These are phyloP conservation scores for Microcaecilia unicolor DNA, from an alignment of 2,797 vertebrate genomes.

Conservation along the genomic window DNA sequence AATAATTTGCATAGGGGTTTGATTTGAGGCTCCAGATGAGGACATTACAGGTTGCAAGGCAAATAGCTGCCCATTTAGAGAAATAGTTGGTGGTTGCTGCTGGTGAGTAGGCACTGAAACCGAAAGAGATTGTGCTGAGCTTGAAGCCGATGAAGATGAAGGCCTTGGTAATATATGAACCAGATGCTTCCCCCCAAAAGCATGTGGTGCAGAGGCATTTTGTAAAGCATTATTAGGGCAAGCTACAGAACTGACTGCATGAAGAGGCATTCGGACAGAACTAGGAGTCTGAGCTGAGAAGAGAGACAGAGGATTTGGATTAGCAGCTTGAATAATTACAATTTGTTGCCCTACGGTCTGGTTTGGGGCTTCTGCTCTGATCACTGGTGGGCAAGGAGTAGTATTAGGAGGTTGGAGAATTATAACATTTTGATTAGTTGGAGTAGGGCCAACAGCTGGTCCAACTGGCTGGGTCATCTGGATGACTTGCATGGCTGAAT, in stretches of 20 bases:
- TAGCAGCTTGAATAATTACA: conserved; percentile 91
- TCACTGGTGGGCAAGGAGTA: conserved; percentile 61
- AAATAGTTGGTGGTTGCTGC: conserved; percentile 85
- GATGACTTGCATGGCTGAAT: conserved; percentile 92
- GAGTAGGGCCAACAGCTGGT: conserved; percentile 61
- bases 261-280: conserved; percentile 55
- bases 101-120: conserved; percentile 50
- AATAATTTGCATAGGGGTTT: conserved; percentile 84
- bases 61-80: conserved; percentile 92
- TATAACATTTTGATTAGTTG: conserved; percentile 83
- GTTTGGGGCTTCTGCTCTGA: conserved; percentile 76
- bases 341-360: conserved; percentile 88
- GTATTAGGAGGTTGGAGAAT: conserved; percentile 85
- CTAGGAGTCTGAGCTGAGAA: conserved; percentile 68
- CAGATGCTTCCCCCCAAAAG: conserved; percentile 85
- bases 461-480: conserved; percentile 78
- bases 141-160: conserved; percentile 45
- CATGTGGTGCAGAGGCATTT: conserved; percentile 60
- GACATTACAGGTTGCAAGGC: conserved; percentile 88
- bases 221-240: conserved; percentile 54
- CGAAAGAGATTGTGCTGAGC: conserved; percentile 53
- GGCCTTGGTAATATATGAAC: conserved; percentile 92
- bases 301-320: conserved; percentile 71
- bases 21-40: conserved; percentile 67
- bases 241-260: conserved; percentile 49